Evolutionary conservation across 1,140 invertebrate species (phyloP), one percentile per base, ranked within the genome.

Genomic region (Drosophila rufa): DNA sequence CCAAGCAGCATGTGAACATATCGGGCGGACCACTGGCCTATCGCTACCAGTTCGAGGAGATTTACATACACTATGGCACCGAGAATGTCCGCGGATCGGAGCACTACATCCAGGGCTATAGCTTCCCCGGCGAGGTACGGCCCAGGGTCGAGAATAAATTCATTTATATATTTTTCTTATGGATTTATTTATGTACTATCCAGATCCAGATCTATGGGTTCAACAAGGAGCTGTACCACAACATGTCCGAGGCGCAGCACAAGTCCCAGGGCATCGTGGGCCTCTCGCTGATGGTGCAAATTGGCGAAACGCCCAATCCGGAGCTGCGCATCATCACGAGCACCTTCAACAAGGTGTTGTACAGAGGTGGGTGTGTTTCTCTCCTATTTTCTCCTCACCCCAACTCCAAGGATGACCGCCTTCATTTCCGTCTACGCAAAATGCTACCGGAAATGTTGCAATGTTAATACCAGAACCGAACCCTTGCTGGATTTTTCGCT

Each of bases 181-280:
- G 9, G 1, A 36, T 22, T 19, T 33, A 25, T 36, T 3, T 36
- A 36, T 11, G 3, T 36, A 33, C 45, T 92, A 82, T 95, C 60
- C 95, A 99, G 98, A 96, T 99, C 81, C 98, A 99, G 94, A 94
- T 99, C 42, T 98, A 98, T 82, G 98, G 98, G 4, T 99, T 97
- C 94, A 99, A 99, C 93, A 97, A 97, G 68, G 97, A 99, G 93
- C 94, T 99, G n/a, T 99, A 99, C 94, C 96, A 97, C 91, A 99
- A 99, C 93, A 98, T 99, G 95, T 96, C 97, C 33, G 97, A 99
- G 94, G 98, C 98, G 22, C 96, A 98, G 82, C 96, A 98, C 92
- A 97, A 97, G 93, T 97, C 97, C 36, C 97, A 98, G 93, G 98
- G 98, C 33, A 95, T 99, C 73, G 97, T 99, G 8, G 98, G 96